Conservation (phyloP, 1,140 invertebrate genomes). For the Drosophila seguyi region DNA sequence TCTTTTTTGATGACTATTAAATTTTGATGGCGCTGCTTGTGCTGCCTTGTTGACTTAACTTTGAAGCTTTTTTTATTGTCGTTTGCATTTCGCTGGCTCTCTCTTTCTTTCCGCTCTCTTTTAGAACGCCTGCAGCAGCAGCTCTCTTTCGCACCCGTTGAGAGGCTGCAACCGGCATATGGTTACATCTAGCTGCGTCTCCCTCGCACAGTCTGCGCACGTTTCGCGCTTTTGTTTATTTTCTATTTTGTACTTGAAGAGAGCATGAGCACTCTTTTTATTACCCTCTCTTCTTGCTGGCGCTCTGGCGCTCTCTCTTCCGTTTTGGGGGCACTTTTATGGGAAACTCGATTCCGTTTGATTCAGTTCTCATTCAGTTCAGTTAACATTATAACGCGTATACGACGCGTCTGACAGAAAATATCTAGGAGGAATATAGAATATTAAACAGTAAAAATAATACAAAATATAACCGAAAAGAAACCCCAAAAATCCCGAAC, state of each 20-base stretch:
- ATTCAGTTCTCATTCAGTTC: constrained; percentile 59
- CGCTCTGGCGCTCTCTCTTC: constrained; percentile 22
- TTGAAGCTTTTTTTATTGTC: constrained; percentile 64
- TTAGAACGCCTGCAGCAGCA: not conserved
- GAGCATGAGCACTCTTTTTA: constrained; percentile 4
- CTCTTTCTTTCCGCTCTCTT: constrained; percentile 2
- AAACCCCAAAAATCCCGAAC: not conserved
- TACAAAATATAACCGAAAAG: not conserved
- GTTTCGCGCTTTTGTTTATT: constrained; percentile 74
- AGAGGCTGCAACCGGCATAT: constrained; percentile 40
- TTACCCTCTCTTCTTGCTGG: constrained; percentile 10
- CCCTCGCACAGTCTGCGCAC: constrained; percentile 58
- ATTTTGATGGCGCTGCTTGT: constrained; percentile 44
- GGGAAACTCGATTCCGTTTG: constrained; percentile 58
- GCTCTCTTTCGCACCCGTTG: not conserved
- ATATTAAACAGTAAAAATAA: constrained; percentile 24
- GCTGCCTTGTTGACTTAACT: constrained; percentile 60
- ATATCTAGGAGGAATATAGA: constrained; percentile 21
- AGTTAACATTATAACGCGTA: constrained; percentile 80
- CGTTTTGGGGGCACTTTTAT: constrained; percentile 50
- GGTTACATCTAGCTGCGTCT: constrained; percentile 13
- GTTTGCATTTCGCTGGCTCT: constrained; percentile 26
- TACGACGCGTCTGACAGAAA: constrained; percentile 51
- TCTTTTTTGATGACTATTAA: constrained; percentile 65
- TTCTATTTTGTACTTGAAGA: constrained; percentile 38